Evolutionary conservation across 2,797 vertebrate species (phyloP).

Genomic region (Chelon labrosus): DNA sequence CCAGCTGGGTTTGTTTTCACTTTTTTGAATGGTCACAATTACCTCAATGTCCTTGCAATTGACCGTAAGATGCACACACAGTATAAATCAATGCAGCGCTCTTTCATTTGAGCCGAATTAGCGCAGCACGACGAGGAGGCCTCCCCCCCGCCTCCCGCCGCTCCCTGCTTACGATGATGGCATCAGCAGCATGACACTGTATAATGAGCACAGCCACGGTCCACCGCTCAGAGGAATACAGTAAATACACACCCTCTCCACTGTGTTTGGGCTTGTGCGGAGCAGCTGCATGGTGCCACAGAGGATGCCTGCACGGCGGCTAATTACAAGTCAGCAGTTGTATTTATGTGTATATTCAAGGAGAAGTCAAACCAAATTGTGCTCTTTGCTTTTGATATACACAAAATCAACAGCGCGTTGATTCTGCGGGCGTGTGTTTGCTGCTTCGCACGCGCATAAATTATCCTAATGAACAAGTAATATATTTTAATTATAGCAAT

Average conservation of each 20-base stretch:
- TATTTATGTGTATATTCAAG: constrained; percentile 57
- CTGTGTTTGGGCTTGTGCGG: constrained; percentile 39
- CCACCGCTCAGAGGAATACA: constrained; percentile 55
- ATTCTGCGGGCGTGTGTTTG: constrained; percentile 18
- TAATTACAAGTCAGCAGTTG: constrained; percentile 59
- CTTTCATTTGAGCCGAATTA: constrained; percentile 52
- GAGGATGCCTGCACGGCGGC: constrained; percentile 35
- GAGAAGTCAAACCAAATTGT: constrained; percentile 34
- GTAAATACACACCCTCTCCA: constrained; percentile 55
- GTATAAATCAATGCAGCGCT: constrained; percentile 58
- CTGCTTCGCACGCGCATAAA: constrained; percentile 10
- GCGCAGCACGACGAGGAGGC: constrained; percentile 22
- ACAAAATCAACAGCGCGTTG: constrained; percentile 12
- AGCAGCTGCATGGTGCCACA: constrained; percentile 48
- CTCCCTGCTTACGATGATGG: constrained; percentile 46
- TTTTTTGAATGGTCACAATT: constrained; percentile 51
- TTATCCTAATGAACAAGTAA: constrained; percentile 19
- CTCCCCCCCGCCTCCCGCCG: constrained; percentile 18
- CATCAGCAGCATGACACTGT: constrained; percentile 66
- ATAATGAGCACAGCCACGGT: constrained; percentile 68
- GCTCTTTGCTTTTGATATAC: constrained; percentile 27
- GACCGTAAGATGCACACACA: constrained; percentile 46
- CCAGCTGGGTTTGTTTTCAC: constrained; percentile 45
- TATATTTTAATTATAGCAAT: constrained; percentile 40
- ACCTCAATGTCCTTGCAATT: constrained; percentile 41